Conservation (phyloP, 2,888 invertebrate species). For the Candidula unifasciata region DNA sequence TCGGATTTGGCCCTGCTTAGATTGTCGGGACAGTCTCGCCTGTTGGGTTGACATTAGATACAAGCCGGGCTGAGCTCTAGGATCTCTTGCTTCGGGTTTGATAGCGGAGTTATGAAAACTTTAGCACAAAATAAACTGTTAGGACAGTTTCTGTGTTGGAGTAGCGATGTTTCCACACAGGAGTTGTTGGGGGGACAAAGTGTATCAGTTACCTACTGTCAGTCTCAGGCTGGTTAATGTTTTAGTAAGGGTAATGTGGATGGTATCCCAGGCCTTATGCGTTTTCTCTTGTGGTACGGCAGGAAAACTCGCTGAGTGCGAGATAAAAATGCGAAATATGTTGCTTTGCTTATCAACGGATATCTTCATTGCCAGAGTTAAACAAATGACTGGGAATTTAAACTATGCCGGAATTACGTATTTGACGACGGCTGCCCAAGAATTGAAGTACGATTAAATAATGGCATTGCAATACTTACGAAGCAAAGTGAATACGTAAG, state of each 20-base stretch:
- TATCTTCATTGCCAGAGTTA: neutral
- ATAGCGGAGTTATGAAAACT: conserved; percentile 19
- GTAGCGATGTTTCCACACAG: neutral
- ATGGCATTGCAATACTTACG: too few relatives aligned
- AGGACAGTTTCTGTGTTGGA: neutral
- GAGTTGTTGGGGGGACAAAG: neutral
- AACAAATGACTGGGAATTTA: too few relatives aligned
- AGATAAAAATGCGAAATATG: neutral
- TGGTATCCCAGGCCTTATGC: neutral
- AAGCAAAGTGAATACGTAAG: too few relatives aligned
- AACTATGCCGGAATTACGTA: too few relatives aligned
- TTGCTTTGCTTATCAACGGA: neutral
- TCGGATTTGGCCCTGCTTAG: conserved; percentile 29
- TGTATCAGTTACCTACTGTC: neutral
- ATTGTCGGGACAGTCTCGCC: conserved; percentile 12
- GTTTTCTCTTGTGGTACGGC: neutral
- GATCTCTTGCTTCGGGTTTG: neutral
- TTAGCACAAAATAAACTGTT: conserved; percentile 15
- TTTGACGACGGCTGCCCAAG: too few relatives aligned
- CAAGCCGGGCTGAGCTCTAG: neutral
- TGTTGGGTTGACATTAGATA: conserved; percentile 31
- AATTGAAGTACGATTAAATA: too few relatives aligned
- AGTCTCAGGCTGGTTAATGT: neutral
- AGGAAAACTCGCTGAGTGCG: neutral
- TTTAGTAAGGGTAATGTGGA: neutral